A percentile compares a stretch with the other conserved stretches of the same genome.
Conservation (phyloP, 2,113 vertebrate genomes). For the Sturnus vulgaris region DNA sequence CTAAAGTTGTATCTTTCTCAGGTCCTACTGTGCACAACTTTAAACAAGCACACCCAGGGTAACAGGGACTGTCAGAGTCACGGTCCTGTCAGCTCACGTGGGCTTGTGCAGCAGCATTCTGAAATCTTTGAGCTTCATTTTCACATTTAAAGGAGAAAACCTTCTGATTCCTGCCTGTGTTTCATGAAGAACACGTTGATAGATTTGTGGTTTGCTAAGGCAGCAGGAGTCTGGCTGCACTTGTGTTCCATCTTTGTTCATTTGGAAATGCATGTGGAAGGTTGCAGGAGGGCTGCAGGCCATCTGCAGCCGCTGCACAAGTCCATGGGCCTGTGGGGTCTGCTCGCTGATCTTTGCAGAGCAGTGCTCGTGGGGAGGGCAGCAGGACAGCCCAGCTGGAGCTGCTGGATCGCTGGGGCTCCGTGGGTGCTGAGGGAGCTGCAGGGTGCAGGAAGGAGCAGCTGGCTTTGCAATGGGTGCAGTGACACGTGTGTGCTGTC, state of each 20-base stretch:
- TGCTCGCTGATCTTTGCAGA: not conserved
- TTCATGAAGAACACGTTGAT: not conserved
- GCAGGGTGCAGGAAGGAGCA: not conserved
- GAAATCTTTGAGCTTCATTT: not conserved
- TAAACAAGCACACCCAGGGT: not conserved
- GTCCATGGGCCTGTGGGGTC: not conserved
- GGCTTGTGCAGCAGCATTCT: not conserved
- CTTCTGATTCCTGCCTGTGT: not conserved
- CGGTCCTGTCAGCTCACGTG: not conserved
- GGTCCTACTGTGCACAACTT: not conserved
- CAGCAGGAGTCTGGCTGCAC: not conserved
- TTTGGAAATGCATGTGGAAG: not conserved
- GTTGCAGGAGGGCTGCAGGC: not conserved
- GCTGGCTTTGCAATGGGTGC: accelerated
- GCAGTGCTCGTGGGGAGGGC: not conserved
- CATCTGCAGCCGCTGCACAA: not conserved
- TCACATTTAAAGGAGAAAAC: not conserved
- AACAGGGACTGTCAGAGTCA: not conserved
- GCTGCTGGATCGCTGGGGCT: not conserved
- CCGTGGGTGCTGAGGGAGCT: not conserved
- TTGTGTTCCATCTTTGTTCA: not conserved
- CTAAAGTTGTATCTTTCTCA: accelerated
- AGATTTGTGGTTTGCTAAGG: not conserved
- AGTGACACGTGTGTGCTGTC: accelerated
- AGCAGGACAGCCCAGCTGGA: not conserved